Base-by-base conservation (phyloP, 2,113 vertebrate species). In the Ursus arctos region DNA sequence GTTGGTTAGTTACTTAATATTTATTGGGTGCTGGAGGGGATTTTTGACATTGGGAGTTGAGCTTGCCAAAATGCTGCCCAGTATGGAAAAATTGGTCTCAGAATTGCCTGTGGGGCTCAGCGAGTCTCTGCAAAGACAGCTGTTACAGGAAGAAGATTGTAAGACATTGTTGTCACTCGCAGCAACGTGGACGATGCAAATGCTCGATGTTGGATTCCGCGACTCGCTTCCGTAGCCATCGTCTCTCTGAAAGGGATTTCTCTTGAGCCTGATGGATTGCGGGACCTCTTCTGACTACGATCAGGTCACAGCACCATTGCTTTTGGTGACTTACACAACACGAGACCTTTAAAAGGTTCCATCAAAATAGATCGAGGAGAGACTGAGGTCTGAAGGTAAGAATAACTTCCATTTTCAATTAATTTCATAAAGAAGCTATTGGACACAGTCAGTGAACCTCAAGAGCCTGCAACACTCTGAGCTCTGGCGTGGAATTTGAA, bases 201-300 rank as follows among this genome's bases (percentile, higher is more conserved):
- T 16, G 76, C 49, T 81, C 2, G 1, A 1, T 33, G 31, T 80
- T 22, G 67, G 18, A 7, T 59, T 63, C 91, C 28, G 12, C 1
- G 1, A 0, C 55, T 24, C 7, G 22, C 49, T 77, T 79, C 2
- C 0, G 4, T 22, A 24, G 24, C 24, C 28, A 0, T 1, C 0
- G 19, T 71, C 43, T 77, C 43, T 26, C 77, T 55, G 61, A 40
- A 15, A 57, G 47, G 15, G 21, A 7, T 55, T 24, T 57, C 47
- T 82, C 53, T 13, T 9, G 10, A 10, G 13, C 16, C 1, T 21
- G 24, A 0, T 13, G 1, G 6, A 1, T 4, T 84, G 47, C 16
- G n/a, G 61, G 15, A 5, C 12, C 40, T 53, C 85, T 84, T 59
- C 36, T 59, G 33, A 11, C 57, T 4, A 3, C 4, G 7, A 14